Evolutionary conservation across 2,888 invertebrate genomes (phyloP).

Genomic region (Lymantria monacha): DNA sequence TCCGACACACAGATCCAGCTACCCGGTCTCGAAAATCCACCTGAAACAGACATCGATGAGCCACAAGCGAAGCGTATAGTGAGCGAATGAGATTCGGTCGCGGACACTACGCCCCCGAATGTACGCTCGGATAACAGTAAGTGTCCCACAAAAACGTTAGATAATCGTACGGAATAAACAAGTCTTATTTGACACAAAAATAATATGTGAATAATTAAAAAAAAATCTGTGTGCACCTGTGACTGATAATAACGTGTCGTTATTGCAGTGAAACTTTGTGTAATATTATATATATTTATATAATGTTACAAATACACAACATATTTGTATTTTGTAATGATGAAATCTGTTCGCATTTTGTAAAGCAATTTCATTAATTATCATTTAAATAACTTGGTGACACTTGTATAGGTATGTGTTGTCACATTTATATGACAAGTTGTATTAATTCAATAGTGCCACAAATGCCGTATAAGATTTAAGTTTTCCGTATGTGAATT

Average conservation of each 20-base stretch:
- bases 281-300: background rate
- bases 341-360: background rate
- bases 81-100: conserved; percentile 34
- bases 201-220: background rate
- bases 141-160: conserved; percentile 7
- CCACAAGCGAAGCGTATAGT: conserved; percentile 53
- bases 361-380: background rate
- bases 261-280: background rate
- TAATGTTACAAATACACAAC: background rate
- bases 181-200: background rate
- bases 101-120: conserved; percentile 13
- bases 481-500: background rate
- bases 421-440: background rate
- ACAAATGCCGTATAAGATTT: too few relatives aligned
- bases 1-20: conserved; percentile 90
- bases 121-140: conserved; percentile 12
- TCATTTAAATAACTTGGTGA: background rate
- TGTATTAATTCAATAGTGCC: too few relatives aligned
- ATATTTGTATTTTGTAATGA: background rate
- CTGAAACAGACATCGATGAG: conserved; percentile 69
- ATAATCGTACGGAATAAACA: conserved; percentile 4
- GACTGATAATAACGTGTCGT: background rate
- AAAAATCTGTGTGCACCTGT: background rate
- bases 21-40: conserved; percentile 84
- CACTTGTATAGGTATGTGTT: background rate